Conservation (phyloP, 2,888 invertebrate species). For the Galerucella nymphaeae region DNA sequence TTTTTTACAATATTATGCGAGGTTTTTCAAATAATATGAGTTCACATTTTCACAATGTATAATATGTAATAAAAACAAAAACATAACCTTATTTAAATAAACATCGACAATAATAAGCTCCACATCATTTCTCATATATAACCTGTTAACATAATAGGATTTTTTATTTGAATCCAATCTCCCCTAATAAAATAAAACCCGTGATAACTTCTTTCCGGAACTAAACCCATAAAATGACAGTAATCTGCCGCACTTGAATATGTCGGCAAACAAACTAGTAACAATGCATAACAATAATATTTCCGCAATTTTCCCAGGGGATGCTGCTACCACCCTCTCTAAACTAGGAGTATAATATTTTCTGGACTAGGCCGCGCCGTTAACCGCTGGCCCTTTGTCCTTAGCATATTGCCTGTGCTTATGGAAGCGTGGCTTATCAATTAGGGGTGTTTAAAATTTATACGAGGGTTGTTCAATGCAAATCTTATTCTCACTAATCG, state of each 20-base stretch:
- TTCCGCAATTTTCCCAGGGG: conserved; percentile 57
- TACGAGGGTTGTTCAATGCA: conserved; percentile 41
- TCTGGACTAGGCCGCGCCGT: conserved; percentile 54
- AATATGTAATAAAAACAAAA: too few species aligned
- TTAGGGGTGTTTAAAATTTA: conserved; percentile 56
- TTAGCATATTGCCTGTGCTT: conserved; percentile 58
- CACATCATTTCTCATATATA: conserved; percentile 24
- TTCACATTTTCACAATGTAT: too few species aligned
- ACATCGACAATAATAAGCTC: neutral
- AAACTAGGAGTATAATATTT: conserved; percentile 62
- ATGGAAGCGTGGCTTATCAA: conserved; percentile 63
- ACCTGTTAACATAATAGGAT: conserved; percentile 30
- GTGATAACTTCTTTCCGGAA: conserved; percentile 49
- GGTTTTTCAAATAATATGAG: too few species aligned
- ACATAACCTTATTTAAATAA: neutral
- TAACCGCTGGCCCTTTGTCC: conserved; percentile 54
- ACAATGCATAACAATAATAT: conserved; percentile 59
- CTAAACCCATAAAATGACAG: conserved; percentile 53
- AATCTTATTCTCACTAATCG: neutral
- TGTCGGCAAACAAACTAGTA: conserved; percentile 59
- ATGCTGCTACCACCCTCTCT: conserved; percentile 32
- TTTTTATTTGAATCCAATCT: conserved; percentile 25
- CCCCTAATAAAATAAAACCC: conserved; percentile 33
- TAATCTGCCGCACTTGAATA: conserved; percentile 59
- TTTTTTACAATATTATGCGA: too few species aligned